Evolutionary conservation across 2,888 invertebrate species (phyloP).

Genomic region (Myopa tessellatipennis): DNA sequence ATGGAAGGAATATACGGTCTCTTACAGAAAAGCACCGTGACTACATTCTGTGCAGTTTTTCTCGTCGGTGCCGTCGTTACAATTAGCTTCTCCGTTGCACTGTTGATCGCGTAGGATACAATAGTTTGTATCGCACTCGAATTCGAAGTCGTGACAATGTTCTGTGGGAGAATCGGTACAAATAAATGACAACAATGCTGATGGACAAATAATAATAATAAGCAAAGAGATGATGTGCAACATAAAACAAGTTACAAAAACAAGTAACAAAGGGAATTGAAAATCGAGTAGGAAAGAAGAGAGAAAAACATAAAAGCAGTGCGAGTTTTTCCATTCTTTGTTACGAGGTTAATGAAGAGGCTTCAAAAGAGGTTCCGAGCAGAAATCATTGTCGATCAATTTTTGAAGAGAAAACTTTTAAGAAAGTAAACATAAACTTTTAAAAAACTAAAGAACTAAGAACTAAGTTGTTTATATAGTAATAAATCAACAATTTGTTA

Average conservation of each 20-base stretch:
- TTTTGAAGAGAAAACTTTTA: too few relatives aligned
- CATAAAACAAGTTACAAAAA: too few relatives aligned
- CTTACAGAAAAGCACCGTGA: conserved; percentile 67
- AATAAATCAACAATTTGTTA: too few relatives aligned
- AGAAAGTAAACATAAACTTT: too few relatives aligned
- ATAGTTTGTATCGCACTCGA: conserved; percentile 72
- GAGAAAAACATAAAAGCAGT: neutral
- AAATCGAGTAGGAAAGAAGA: neutral
- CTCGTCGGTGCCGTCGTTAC: conserved; percentile 71
- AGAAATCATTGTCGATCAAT: too few relatives aligned
- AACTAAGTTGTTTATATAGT: too few relatives aligned
- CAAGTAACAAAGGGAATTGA: too few relatives aligned
- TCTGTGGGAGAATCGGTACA: conserved; percentile 52
- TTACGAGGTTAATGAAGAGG: too few relatives aligned
- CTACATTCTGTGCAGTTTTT: conserved; percentile 67
- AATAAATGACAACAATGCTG: neutral
- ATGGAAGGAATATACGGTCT: conserved; percentile 18
- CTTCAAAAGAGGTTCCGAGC: too few relatives aligned
- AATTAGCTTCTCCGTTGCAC: conserved; percentile 70
- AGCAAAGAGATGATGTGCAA: neutral
- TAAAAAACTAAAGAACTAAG: too few relatives aligned
- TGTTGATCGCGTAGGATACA: conserved; percentile 73
- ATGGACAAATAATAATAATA: neutral
- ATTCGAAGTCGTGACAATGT: conserved; percentile 68
- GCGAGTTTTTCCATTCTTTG: too few relatives aligned